Conservation (phyloP, 2,888 invertebrate species). For the Scaptomyza cyrtandrae region DNA sequence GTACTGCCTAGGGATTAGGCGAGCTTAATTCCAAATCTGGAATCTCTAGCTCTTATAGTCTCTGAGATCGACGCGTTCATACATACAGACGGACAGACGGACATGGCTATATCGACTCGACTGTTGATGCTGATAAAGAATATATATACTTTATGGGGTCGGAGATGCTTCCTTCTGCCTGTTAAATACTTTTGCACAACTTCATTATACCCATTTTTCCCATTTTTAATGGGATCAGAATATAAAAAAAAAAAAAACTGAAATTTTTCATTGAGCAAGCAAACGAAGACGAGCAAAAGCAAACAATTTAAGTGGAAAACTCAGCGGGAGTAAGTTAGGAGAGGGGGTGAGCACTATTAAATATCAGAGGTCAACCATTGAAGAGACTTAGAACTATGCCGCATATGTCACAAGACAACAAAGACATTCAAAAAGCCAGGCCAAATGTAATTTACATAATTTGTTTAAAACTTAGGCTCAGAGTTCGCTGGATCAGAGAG, state of each 20-base stretch:
- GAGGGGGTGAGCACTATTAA: conserved; percentile 30
- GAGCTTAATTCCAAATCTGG: too few relatives aligned
- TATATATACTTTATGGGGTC: too few relatives aligned
- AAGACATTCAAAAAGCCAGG: conserved; percentile 40
- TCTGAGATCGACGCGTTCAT: too few relatives aligned
- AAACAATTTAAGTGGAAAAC: conserved; percentile 57
- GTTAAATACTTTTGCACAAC: too few relatives aligned
- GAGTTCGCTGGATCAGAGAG: conserved; percentile 12
- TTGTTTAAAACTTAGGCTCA: conserved; percentile 55
- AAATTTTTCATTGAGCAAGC: conserved; percentile 49
- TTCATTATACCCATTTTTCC: too few relatives aligned
- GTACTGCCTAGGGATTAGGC: too few relatives aligned
- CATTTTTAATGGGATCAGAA: too few relatives aligned
- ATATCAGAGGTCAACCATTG: conserved; percentile 41
- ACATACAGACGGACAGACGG: too few relatives aligned
- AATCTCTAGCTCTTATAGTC: too few relatives aligned
- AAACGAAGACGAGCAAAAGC: conserved; percentile 26
- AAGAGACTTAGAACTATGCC: conserved; percentile 56
- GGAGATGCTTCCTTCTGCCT: too few relatives aligned
- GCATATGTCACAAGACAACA: conserved; percentile 32
- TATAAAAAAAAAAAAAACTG: conserved; percentile 20
- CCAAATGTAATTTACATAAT: conserved; percentile 56
- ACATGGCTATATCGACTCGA: too few relatives aligned
- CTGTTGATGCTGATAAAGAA: too few relatives aligned
- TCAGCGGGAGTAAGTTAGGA: conserved; percentile 30